These are phyloP conservation scores for Drosophila vallismaia DNA, from an alignment of 2,888 invertebrate species.

Conservation along the genomic window DNA sequence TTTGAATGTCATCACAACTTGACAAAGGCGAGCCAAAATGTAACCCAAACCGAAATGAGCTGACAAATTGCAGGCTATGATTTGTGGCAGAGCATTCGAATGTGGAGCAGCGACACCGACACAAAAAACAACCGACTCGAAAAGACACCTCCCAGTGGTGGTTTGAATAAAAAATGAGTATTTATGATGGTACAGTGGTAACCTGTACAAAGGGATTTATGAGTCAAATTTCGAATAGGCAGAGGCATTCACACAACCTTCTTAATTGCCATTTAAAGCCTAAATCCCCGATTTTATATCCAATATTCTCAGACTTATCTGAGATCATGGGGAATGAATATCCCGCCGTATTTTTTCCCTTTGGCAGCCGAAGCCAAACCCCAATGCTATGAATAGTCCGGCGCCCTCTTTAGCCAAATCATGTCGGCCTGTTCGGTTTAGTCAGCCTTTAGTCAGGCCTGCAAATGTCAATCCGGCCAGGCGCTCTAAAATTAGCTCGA, in stretches of 20 bases:
- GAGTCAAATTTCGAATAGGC: no score
- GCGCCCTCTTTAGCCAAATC: slow-evolving; percentile 46
- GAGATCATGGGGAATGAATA: no score
- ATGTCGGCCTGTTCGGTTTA: slow-evolving; percentile 14
- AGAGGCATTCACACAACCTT: no score
- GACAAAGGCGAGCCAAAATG: slow-evolving; percentile 45
- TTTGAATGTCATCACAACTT: slow-evolving; percentile 74
- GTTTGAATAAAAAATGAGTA: slow-evolving; percentile 22
- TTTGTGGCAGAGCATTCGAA: slow-evolving; percentile 56
- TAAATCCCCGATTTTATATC: no score
- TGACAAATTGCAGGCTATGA: slow-evolving; percentile 70
- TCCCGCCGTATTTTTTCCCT: slow-evolving; percentile 17
- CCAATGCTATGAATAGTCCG: slow-evolving; percentile 61
- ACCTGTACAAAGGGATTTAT: no score
- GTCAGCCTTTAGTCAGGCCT: slow-evolving; percentile 44
- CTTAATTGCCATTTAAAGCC: no score
- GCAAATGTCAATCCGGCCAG: slow-evolving; percentile 65
- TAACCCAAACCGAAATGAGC: slow-evolving; percentile 55
- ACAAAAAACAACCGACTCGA: slow-evolving; percentile 18
- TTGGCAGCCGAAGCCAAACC: slow-evolving; percentile 65
- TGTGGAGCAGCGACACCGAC: slow-evolving; percentile 47
- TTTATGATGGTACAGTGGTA: slow-evolving; percentile 22
- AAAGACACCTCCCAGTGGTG: slow-evolving; percentile 25
- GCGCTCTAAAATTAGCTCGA: slow-evolving; percentile 62
- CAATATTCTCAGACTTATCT: no score